phyloP scores from a whole-genome alignment of 2,113 vertebrate genomes.

The Otocyon megalotis region DNA sequence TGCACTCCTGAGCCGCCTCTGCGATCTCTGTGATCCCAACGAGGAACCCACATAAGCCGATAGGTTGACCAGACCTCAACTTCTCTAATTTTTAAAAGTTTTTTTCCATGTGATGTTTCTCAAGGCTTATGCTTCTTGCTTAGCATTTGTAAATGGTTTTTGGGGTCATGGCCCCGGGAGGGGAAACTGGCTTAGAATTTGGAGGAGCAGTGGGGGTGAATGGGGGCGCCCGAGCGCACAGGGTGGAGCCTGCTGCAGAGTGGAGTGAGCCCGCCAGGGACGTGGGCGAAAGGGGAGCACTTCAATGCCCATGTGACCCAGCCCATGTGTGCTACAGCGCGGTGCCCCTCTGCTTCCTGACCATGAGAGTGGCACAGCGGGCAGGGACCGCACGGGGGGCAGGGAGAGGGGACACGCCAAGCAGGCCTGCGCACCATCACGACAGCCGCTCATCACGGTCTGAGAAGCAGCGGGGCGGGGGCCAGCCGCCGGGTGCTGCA shows the following conservation, averaged over 20 bases:
- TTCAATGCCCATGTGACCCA: neutral
- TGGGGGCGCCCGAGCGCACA: neutral
- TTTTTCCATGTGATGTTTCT: neutral
- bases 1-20: rapidly evolving
- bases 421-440: neutral
- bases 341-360: neutral
- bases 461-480: no score
- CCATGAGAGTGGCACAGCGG: rapidly evolving
- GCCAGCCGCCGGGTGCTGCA: no score
- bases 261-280: no score
- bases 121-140: no score
- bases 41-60: no score
- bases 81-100: no score
- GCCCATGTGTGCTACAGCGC: neutral
- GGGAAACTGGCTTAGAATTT: neutral
- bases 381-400: neutral
- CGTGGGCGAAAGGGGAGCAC: rapidly evolving
- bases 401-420: rapidly evolving
- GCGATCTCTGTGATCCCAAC: rapidly evolving
- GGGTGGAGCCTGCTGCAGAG: neutral
- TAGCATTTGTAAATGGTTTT: neutral
- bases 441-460: neutral
- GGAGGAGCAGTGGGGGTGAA: neutral
- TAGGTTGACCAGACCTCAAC: rapidly evolving
- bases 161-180: neutral